These are phyloP conservation scores for Oxycera nigricornis DNA, from an alignment of 2,888 invertebrate genomes.

Conservation along the genomic window DNA sequence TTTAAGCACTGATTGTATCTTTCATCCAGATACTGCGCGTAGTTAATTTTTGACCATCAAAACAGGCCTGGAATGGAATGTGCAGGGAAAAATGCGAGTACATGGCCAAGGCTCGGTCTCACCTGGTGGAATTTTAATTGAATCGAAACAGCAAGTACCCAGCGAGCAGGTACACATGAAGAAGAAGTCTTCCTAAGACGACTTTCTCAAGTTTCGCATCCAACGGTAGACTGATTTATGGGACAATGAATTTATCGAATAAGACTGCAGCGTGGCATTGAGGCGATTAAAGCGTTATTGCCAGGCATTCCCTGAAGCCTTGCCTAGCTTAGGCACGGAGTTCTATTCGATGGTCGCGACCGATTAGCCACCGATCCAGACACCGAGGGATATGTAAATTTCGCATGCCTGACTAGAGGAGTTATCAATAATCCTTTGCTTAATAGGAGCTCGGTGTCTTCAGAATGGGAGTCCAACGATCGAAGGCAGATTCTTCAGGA, in stretches of 20 bases:
- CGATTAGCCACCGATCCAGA: no score
- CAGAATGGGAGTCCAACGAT: no score
- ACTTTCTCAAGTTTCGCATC: conserved; percentile 36
- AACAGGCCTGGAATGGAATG: conserved; percentile 9
- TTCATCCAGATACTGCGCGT: not conserved
- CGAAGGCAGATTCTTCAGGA: no score
- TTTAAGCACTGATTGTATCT: not conserved
- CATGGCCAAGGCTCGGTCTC: conserved; percentile 1
- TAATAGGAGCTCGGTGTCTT: no score
- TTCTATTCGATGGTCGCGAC: no score
- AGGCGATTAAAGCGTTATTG: conserved; percentile 13
- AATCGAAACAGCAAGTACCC: conserved; percentile 30
- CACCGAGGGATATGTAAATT: no score
- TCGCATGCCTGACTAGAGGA: no score
- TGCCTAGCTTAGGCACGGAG: no score
- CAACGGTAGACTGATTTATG: conserved; percentile 30
- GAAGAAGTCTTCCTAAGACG: not conserved
- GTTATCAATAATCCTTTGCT: no score
- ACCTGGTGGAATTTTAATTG: conserved; percentile 38
- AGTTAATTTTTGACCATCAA: conserved; percentile 14
- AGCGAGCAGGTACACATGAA: not conserved
- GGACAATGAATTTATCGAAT: conserved; percentile 36
- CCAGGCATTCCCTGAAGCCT: not conserved
- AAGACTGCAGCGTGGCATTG: conserved; percentile 2
- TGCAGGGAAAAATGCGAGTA: not conserved